Evolutionary conservation across 2,888 invertebrate genomes (phyloP).

Genomic region (Nomada lathburiana): DNA sequence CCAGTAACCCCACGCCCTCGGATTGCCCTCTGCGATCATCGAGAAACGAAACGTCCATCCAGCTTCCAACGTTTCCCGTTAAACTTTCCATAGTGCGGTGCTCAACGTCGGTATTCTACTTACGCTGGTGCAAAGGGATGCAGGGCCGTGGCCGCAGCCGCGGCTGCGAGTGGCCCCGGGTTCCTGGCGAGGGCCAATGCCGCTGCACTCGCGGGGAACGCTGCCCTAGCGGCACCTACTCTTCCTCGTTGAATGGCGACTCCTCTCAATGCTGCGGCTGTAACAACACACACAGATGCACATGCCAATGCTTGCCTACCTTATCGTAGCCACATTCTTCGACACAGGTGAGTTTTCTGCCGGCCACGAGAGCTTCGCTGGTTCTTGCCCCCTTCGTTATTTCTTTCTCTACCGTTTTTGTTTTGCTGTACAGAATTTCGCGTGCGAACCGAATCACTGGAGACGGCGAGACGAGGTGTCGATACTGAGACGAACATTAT

Average conservation of each 20-base stretch:
- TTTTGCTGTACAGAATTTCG: too few relatives aligned
- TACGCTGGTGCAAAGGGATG: constrained; percentile 95
- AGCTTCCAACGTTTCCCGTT: too few relatives aligned
- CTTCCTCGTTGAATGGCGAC: constrained; percentile 93
- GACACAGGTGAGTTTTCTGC: constrained; percentile 3
- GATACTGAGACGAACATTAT: constrained; percentile 6
- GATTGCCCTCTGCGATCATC: not conserved
- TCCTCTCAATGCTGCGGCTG: constrained; percentile 93
- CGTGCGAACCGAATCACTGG: not conserved
- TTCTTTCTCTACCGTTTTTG: too few relatives aligned
- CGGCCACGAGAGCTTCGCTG: constrained; percentile 51
- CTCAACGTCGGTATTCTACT: constrained; percentile 85
- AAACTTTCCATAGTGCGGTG: too few relatives aligned
- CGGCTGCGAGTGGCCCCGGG: constrained; percentile 88
- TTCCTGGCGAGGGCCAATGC: constrained; percentile 89
- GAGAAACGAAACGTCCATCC: not conserved
- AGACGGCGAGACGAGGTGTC: constrained; percentile 34
- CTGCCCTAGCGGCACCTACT: constrained; percentile 86
- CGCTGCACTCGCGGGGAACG: constrained; percentile 90
- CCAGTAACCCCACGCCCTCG: not conserved
- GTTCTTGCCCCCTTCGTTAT: not conserved
- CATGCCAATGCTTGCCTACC: constrained; percentile 73
- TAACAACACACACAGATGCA: constrained; percentile 80
- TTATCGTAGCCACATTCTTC: not conserved
- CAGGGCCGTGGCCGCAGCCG: constrained; percentile 91